Evolutionary conservation across 2,113 vertebrate genomes (phyloP).

Genomic region (Oxygymnocypris stewartii): DNA sequence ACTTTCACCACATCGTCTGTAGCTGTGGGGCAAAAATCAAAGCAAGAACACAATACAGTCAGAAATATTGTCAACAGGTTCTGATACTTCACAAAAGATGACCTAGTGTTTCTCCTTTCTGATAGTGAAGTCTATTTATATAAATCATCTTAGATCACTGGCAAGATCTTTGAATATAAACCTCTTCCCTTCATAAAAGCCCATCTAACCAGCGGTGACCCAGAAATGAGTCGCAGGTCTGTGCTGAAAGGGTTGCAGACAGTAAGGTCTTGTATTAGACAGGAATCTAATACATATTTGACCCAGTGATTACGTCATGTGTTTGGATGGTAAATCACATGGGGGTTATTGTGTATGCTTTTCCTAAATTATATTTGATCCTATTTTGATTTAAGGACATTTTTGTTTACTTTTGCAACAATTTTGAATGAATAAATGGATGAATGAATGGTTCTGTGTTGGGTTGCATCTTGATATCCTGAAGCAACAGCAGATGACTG

Average conservation of each 20-base stretch:
- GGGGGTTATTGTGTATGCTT: neutral
- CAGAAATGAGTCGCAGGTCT: neutral
- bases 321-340: neutral
- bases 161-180: neutral
- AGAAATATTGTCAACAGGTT: neutral
- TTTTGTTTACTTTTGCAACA: neutral
- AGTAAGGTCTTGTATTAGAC: neutral
- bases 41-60: neutral
- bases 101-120: neutral
- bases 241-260: too few relatives aligned
- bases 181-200: neutral
- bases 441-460: too few relatives aligned
- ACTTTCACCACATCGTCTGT: conserved; percentile 89
- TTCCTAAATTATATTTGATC: neutral
- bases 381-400: neutral
- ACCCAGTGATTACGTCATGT: neutral
- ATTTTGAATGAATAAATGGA: neutral
- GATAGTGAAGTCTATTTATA: neutral
- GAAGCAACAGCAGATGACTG: neutral
- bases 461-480: neutral
- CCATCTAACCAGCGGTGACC: neutral
- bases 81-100: neutral
- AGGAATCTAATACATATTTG: neutral
- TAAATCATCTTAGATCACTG: neutral
- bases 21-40: conserved; percentile 68